phyloP scores from a whole-genome alignment of 2,888 invertebrate species.

The Acanthococcus lagerstroemiae region DNA sequence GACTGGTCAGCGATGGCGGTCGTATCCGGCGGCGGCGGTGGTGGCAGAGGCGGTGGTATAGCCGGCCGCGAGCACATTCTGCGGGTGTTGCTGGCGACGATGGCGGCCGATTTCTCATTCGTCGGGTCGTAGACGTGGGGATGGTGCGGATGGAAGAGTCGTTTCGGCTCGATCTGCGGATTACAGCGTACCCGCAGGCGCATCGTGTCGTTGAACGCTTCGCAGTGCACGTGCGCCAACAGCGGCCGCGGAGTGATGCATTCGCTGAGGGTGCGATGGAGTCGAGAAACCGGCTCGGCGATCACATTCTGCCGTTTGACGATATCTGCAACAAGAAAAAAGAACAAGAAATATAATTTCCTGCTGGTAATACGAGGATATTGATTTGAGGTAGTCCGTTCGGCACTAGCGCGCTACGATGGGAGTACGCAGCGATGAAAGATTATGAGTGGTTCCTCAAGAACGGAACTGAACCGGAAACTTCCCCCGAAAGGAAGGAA shows the following conservation, averaged over 20 bases:
- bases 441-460: no score
- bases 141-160: no score
- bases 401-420: no score
- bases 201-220: slow-evolving; percentile 69
- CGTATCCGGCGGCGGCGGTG: slow-evolving; percentile 36
- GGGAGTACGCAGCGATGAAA: no score
- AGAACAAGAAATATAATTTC: background rate
- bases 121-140: slow-evolving; percentile 14
- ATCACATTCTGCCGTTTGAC: no score
- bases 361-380: no score
- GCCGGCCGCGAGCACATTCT: slow-evolving; percentile 15
- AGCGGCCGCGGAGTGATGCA: slow-evolving; percentile 33
- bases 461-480: no score
- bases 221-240: slow-evolving; percentile 19
- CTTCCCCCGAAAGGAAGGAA: no score
- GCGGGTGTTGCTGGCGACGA: background rate
- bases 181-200: slow-evolving; percentile 52
- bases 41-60: slow-evolving; percentile 33
- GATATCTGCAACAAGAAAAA: slow-evolving; percentile 15
- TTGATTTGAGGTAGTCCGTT: no score
- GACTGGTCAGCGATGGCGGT: slow-evolving; percentile 34
- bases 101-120: slow-evolving; percentile 13
- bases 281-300: slow-evolving; percentile 30
- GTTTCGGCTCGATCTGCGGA: slow-evolving; percentile 12
- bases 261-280: slow-evolving; percentile 44